Evolutionary conservation across 2,113 vertebrate species (phyloP).

Genomic region (Mustelus asterias): DNA sequence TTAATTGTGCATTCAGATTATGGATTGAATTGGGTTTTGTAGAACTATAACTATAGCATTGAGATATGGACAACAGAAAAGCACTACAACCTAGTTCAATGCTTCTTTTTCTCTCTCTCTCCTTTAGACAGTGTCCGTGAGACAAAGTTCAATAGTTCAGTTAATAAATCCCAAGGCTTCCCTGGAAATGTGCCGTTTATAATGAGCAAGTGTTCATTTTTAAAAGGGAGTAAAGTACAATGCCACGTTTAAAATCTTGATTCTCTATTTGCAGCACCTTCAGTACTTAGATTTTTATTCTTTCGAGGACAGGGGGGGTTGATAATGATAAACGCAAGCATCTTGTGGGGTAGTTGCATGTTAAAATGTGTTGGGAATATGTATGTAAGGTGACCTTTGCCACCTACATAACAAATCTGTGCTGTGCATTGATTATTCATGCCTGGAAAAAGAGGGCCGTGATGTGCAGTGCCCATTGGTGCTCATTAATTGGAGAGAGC

Average conservation of each 20-base stretch:
- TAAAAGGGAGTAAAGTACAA: background rate
- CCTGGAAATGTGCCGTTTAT: background rate
- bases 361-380: slow-evolving; percentile 21
- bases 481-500: slow-evolving; percentile 60
- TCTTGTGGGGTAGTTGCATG: background rate
- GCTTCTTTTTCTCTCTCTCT: background rate
- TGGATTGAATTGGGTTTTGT: background rate
- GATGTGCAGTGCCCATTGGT: slow-evolving; percentile 56
- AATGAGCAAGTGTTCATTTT: background rate
- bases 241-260: background rate
- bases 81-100: background rate
- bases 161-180: background rate
- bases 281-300: background rate
- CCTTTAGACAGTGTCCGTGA: background rate
- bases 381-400: slow-evolving; percentile 41
- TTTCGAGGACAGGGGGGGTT: too few relatives aligned
- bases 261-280: background rate
- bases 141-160: background rate
- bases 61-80: background rate
- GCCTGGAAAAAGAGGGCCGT: slow-evolving; percentile 57
- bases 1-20: background rate
- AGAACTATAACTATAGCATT: background rate
- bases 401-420: slow-evolving; percentile 51
- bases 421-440: slow-evolving; percentile 74
- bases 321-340: background rate